Base-by-base conservation (phyloP, 2,888 invertebrate species). In the Pheosia gnoma region DNA sequence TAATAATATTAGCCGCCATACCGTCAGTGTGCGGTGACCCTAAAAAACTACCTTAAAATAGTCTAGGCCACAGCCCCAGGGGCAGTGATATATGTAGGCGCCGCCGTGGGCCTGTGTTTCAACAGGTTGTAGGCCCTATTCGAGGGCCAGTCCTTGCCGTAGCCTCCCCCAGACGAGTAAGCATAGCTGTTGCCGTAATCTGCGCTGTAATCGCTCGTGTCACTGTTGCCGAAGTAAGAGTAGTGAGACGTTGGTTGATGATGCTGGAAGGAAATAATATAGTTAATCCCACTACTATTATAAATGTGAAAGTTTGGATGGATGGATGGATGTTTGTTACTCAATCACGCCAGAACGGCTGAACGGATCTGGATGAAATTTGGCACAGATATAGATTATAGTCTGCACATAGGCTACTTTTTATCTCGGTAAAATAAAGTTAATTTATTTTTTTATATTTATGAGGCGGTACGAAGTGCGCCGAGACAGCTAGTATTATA, bases 91-190 rank as follows among this genome's bases (percentile, higher is more conserved):
- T 91, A 93, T 1, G 86, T 78, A 0, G 93, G 88, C 0, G 89
- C 68, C 0, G 83, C 75, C 0, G 91, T 88, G 0, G 87, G 87
- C 43, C 91, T 80, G 38, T 87, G 86, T 55, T 91, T 93, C 5
- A 87, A 81, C 65, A 88, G 61, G 2, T 82, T 78, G 59, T 94
- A 94, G 0, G 94, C 94, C 55, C 94, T 79, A 67, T 94, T 94
- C 0, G 93, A 86, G 0, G 94, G 88, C 92, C 94, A 94, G 60
- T 94, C 94, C 65, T 94, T 94, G 0, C 86, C 87, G 57, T 91
- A 93, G 0, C 84, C 90, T 0, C 86, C 88, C 0, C 86, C 86
- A 0, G 92, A 86, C 0, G 91, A 88, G 57, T 91, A 91, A 0
- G 88, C 81, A 59, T 91, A 90, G 49, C 72, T 85, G 68, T 82